A percentile compares a stretch with the other conserved stretches of the same genome.
Conservation (phyloP, 2,888 invertebrate genomes). For the Gryllus longicercus region DNA sequence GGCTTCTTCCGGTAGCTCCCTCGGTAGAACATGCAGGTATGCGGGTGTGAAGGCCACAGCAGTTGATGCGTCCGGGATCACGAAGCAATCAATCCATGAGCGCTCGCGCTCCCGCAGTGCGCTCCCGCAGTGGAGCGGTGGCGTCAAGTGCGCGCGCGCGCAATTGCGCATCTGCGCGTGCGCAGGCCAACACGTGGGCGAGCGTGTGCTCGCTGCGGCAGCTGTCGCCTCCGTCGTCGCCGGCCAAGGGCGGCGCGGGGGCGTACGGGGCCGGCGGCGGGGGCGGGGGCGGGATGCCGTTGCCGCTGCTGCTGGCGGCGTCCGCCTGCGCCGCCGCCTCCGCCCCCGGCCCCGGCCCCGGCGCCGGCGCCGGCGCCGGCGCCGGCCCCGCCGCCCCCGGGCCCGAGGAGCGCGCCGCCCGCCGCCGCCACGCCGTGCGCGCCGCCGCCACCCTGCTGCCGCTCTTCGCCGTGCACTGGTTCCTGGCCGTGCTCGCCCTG, state of each 20-base stretch:
- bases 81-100: no score
- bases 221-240: neutral
- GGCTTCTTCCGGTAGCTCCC: no score
- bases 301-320: neutral
- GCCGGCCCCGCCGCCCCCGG: slow-evolving; percentile 36
- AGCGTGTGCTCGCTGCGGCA: neutral
- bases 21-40: no score
- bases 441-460: slow-evolving; percentile 66
- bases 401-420: neutral
- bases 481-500: slow-evolving; percentile 67
- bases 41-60: no score
- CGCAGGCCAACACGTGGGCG: neutral
- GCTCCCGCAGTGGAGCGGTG: no score
- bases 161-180: no score
- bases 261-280: slow-evolving; percentile 40
- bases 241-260: slow-evolving; percentile 38
- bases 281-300: slow-evolving; percentile 36
- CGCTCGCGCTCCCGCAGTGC: no score
- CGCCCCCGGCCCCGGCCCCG: neutral
- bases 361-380: neutral
- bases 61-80: no score
- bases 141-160: no score
- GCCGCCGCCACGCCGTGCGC: slow-evolving; percentile 40
- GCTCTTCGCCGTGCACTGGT: slow-evolving; percentile 69
- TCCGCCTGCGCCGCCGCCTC: neutral